phyloP scores from a whole-genome alignment of 2,797 vertebrate species.

The Sphenopsis melanotis region DNA sequence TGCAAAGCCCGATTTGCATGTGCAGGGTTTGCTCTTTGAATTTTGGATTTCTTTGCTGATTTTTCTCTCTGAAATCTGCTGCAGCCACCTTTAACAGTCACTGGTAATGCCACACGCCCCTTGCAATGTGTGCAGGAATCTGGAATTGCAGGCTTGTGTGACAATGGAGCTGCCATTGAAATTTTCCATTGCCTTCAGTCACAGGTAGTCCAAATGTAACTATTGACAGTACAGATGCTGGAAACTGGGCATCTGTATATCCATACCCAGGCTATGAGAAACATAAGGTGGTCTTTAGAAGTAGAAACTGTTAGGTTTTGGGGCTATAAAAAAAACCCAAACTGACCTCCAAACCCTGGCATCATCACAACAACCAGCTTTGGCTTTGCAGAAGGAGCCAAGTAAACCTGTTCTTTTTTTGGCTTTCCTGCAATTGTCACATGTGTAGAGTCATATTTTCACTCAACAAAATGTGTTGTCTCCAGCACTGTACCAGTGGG shows the following conservation, averaged over 20 bases:
- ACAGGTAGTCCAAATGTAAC: neutral
- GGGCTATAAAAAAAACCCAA: neutral
- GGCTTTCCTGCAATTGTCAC: neutral
- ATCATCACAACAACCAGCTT: neutral
- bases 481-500: neutral
- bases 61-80: neutral
- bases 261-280: neutral
- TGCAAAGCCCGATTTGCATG: neutral
- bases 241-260: neutral
- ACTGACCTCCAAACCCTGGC: neutral
- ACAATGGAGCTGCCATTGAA: neutral
- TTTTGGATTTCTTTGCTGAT: neutral
- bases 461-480: neutral
- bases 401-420: neutral
- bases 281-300: neutral
- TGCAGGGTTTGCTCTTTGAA: neutral
- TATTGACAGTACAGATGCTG: neutral
- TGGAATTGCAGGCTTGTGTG: neutral
- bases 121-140: neutral
- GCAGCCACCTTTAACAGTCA: neutral
- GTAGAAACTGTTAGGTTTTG: neutral
- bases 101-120: neutral
- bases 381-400: neutral
- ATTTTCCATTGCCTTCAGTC: neutral
- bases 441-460: neutral